Evolutionary conservation across 1,140 invertebrate genomes (phyloP).

Genomic region (Hypothenemus hampei): DNA sequence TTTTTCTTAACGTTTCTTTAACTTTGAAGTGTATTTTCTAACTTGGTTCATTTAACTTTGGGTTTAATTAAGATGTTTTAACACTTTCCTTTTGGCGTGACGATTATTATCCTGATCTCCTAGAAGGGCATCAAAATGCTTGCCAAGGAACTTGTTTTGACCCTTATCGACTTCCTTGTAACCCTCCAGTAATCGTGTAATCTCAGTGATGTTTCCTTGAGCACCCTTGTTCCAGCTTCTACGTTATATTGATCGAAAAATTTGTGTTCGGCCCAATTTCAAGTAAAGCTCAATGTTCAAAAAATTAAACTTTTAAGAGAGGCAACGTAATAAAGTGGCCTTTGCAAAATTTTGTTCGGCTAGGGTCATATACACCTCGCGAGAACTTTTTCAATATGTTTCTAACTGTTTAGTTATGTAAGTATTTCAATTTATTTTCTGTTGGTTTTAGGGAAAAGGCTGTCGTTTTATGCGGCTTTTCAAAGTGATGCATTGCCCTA

Average conservation of each 20-base stretch:
- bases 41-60: too few species aligned
- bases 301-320: too few species aligned
- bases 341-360: conserved; percentile 1
- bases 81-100: too few species aligned
- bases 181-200: background rate
- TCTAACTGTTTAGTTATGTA: conserved; percentile 25
- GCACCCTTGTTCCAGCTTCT: background rate
- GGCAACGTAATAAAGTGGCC: background rate
- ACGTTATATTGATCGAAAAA: background rate
- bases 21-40: too few species aligned
- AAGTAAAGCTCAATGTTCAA: background rate
- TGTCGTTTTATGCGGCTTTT: conserved; percentile 19
- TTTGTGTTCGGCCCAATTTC: too few species aligned
- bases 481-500: conserved; percentile 20
- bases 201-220: background rate
- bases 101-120: too few species aligned
- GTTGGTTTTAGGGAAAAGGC: conserved; percentile 11
- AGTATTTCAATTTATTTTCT: conserved; percentile 29
- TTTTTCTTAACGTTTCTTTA: too few species aligned
- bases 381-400: conserved; percentile 27
- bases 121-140: too few species aligned
- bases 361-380: conserved; percentile 5
- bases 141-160: background rate
- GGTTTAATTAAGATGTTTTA: too few species aligned
- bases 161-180: background rate